Conservation (phyloP, 2,797 vertebrate genomes). For the Etheostoma perlongum region DNA sequence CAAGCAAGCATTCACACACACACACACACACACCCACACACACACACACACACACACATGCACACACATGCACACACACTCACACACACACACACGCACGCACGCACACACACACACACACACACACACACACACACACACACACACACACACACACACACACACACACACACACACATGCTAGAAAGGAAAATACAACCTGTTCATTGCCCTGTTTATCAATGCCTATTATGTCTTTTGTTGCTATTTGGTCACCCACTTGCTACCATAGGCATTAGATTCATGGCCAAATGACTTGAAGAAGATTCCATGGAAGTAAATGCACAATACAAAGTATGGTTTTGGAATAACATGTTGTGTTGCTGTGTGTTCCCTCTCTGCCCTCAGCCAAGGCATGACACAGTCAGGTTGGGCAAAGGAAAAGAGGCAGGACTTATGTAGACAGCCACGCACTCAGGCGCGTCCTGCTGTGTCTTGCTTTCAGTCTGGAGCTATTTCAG, state of each 20-base stretch:
- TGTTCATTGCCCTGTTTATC: constrained; percentile 73
- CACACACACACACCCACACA: too few relatives aligned
- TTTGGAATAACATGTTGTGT: constrained; percentile 12
- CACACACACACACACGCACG: too few relatives aligned
- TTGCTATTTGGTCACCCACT: constrained; percentile 61
- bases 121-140: too few relatives aligned
- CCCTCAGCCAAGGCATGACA: not conserved
- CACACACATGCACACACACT: too few relatives aligned
- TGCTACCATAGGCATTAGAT: constrained; percentile 21
- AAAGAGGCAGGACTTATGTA: constrained; percentile 56
- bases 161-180: constrained; percentile 11
- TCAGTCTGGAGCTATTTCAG: constrained; percentile 83
- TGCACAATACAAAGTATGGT: constrained; percentile 5
- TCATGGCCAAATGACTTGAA: constrained; percentile 1
- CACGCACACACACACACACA: too few relatives aligned
- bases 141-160: too few relatives aligned
- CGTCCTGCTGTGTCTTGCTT: constrained; percentile 79
- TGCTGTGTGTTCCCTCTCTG: constrained; percentile 17
- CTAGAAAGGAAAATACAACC: constrained; percentile 48
- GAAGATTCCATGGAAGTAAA: constrained; percentile 17
- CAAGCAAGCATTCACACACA: not conserved
- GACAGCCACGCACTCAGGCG: constrained; percentile 66
- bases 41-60: too few relatives aligned
- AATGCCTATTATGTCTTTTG: constrained; percentile 65
- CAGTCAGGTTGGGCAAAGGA: constrained; percentile 15